A percentile compares a stretch with the other conserved stretches of the same genome.
These are phyloP conservation scores for Prenolepis imparis DNA, from an alignment of 2,888 invertebrate species.

Conservation along the genomic window DNA sequence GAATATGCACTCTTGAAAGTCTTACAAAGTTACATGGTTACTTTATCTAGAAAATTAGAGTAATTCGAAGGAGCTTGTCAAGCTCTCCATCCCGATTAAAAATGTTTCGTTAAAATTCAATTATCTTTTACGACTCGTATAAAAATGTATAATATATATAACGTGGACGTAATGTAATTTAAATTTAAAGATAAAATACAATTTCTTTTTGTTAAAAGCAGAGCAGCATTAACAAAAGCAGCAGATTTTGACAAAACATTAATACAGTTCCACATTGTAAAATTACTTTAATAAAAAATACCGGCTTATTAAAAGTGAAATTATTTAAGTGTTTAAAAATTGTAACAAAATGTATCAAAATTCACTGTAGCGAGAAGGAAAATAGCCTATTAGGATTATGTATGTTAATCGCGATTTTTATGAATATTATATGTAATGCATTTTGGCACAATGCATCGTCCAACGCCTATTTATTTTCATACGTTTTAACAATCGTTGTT, in stretches of 20 bases:
- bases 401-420: background rate
- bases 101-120: constrained; percentile 19
- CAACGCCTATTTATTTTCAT: constrained; percentile 15
- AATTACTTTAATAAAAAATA: background rate
- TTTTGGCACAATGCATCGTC: background rate
- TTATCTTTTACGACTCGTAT: background rate
- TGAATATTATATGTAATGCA: background rate
- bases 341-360: background rate
- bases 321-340: constrained; percentile 12
- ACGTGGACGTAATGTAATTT: background rate
- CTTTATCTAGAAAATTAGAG: constrained; percentile 29
- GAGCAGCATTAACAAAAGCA: background rate
- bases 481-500: background rate
- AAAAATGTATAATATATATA: background rate
- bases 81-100: constrained; percentile 32
- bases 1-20: constrained; percentile 44
- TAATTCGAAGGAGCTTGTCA: background rate
- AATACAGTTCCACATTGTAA: background rate
- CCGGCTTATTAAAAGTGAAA: background rate
- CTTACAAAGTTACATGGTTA: background rate
- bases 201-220: background rate
- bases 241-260: background rate
- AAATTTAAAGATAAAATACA: constrained; percentile 18
- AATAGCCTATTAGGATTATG: background rate
- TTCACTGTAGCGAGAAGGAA: background rate